Evolutionary conservation across 1,140 invertebrate genomes (phyloP), one percentile per base, ranked within the genome.

Genomic region (Drosophila erecta): DNA sequence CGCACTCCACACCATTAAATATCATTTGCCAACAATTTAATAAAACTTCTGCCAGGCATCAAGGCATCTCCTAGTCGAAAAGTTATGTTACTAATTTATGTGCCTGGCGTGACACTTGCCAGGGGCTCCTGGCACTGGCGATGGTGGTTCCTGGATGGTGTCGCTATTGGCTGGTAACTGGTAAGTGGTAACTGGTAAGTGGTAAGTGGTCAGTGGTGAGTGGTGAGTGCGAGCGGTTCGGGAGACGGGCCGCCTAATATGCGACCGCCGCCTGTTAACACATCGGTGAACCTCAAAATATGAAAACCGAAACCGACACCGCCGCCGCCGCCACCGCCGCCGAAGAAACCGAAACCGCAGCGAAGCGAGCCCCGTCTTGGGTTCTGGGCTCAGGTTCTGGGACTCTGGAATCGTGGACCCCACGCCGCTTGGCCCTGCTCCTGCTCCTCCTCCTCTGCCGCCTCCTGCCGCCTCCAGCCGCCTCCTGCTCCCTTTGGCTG

Each of bases 91-190:
- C 81, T 70, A 86, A 91, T 91, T 91, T 91, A 91, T 91, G 76
- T 76, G 78, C 78, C 71, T 59, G 83, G 90, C 85, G 90, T 81
- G 90, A 91, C 90, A 91, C 81, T 91, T 90, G 84, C 80, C 81
- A 77, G 64, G 59, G 55, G 57, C n/a, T 27, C 4, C 24, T 33
- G 47, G 46, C 22, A 27, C 15, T 47, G 46, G 22, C 30, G 30
- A 30, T 30, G 30, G 30, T 30, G 30, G 8, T 30, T 15, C 38
- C n/a, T 33, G n/a, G n/a, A 30, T 38, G 11, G 44, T 17, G 1
- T 17, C 17, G 17, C 17, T 17, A 17, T 17, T 17, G 17, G 17
- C 17, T 70, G 58, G 40, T 35, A 20, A 10, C 5, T 14, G 10
- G 15, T 35, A 27, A 7, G n/a, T 24, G 38, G 43, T 47, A 35